Percentiles rank a stretch among this genome's conserved stretches.
Evolutionary conservation across 2,113 vertebrate genomes (phyloP).

Genomic region (Scopus umbretta): DNA sequence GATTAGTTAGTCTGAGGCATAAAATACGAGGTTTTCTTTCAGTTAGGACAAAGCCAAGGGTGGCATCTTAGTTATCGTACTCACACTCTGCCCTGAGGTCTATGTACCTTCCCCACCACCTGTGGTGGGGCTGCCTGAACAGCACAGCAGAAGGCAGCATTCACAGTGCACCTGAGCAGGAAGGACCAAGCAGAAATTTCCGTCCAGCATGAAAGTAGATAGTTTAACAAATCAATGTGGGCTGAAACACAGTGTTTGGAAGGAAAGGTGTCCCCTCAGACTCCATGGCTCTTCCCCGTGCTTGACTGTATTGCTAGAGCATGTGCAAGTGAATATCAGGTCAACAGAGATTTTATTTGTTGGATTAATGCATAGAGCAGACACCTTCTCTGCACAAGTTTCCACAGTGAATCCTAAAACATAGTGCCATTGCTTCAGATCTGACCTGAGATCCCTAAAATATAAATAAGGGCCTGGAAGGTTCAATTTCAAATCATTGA

Average conservation of each 20-base stretch:
- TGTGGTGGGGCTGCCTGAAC: fast-evolving
- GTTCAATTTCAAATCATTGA: not conserved
- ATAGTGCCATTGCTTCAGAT: not conserved
- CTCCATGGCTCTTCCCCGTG: fast-evolving
- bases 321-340: not conserved
- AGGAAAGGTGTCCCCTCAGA: not conserved
- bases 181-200: not conserved
- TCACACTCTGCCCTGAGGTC: not conserved
- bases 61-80: not conserved
- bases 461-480: not conserved
- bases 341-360: not conserved
- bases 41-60: not conserved
- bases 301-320: not conserved
- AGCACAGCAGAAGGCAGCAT: fast-evolving
- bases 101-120: not conserved
- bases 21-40: not conserved
- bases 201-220: not conserved
- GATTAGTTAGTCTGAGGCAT: not conserved
- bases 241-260: not conserved
- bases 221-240: not conserved
- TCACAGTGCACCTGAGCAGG: not conserved
- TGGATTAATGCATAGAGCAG: not conserved
- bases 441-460: not conserved
- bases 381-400: not conserved
- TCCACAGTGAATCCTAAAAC: not conserved